Evolutionary conservation across 2,888 invertebrate species (phyloP).

Genomic region (Lottia gigantea): DNA sequence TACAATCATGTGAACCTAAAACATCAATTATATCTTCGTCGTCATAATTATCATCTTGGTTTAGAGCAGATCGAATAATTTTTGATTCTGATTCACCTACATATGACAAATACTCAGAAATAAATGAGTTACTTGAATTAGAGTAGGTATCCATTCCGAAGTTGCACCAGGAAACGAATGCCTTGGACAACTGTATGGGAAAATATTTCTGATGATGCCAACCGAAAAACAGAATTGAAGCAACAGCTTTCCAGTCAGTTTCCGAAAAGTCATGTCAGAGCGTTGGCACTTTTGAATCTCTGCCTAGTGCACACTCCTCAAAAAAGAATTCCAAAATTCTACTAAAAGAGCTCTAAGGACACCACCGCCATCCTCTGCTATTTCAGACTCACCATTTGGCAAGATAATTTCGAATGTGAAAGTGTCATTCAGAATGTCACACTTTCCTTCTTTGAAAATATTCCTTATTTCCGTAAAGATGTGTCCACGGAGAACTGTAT

Average conservation of each 20-base stretch:
- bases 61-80: background rate
- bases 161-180: background rate
- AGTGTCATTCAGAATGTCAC: no score
- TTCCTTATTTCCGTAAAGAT: no score
- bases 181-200: constrained; percentile 5
- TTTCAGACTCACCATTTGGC: no score
- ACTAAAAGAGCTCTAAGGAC: background rate
- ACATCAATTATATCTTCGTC: constrained; percentile 5
- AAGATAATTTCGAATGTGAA: no score
- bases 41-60: background rate
- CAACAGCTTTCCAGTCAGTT: background rate
- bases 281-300: constrained; percentile 1
- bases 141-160: background rate
- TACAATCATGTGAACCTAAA: background rate
- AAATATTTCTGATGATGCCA: constrained; percentile 9
- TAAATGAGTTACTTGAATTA: background rate
- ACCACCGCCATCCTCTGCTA: no score
- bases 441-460: no score
- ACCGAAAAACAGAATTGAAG: background rate
- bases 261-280: background rate
- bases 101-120: constrained; percentile 6
- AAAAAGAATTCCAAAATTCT: constrained; percentile 4
- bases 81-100: background rate
- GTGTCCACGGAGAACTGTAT: no score
- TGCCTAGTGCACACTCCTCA: background rate